phyloP scores from a whole-genome alignment of 2,888 invertebrate species.

The Idaea straminata region DNA sequence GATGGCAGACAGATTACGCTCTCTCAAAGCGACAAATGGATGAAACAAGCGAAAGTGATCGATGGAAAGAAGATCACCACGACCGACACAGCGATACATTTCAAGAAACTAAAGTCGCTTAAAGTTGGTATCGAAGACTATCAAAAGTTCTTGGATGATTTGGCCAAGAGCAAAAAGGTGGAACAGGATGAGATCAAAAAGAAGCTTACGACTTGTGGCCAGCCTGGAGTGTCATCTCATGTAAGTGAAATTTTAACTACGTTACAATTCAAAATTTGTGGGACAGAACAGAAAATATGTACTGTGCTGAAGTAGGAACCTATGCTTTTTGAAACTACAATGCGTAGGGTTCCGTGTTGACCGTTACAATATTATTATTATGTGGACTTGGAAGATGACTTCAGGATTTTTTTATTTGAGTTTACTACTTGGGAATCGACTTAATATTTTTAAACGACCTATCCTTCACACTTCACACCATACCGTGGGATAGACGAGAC shows the following conservation, averaged over 20 bases:
- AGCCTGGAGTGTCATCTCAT: constrained; percentile 82
- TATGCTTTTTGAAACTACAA: not conserved
- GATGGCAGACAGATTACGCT: constrained; percentile 92
- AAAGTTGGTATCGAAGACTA: constrained; percentile 89
- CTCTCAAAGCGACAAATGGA: constrained; percentile 96
- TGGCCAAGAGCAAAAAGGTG: constrained; percentile 91
- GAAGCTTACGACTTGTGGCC: constrained; percentile 89
- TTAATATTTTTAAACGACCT: too few species aligned
- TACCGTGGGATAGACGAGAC: too few species aligned
- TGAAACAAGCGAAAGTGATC: constrained; percentile 92
- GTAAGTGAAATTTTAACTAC: constrained; percentile 43
- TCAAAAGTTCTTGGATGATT: constrained; percentile 90
- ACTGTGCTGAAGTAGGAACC: too few species aligned
- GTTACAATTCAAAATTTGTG: not conserved
- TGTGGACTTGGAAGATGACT: not conserved
- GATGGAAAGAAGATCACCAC: constrained; percentile 92
- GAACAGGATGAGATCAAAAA: constrained; percentile 88
- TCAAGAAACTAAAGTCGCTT: constrained; percentile 91
- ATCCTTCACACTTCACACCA: too few species aligned
- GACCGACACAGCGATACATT: constrained; percentile 93
- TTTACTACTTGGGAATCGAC: too few species aligned
- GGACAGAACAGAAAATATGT: too few species aligned
- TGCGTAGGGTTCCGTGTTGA: constrained; percentile 8
- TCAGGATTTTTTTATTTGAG: too few species aligned
- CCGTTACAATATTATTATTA: constrained; percentile 12